phyloP scores from a whole-genome alignment of 2,888 invertebrate genomes.

The Phytoseiulus persimilis region DNA sequence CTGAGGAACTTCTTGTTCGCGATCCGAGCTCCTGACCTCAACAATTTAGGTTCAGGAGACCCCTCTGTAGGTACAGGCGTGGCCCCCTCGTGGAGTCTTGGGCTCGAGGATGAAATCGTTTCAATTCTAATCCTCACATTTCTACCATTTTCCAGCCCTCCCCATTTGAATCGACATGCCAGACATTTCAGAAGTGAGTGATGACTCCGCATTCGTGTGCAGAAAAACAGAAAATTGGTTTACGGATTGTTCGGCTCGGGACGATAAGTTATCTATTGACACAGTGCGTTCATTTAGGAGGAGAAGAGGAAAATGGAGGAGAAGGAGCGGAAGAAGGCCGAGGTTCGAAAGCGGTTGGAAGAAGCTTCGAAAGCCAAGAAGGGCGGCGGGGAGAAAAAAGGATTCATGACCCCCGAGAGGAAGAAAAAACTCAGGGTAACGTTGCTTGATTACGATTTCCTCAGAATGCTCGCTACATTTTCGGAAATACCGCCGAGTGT shows the following conservation, averaged over 20 bases:
- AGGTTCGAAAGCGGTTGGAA: constrained; percentile 96
- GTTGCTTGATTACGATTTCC: neutral
- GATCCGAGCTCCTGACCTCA: too few species aligned
- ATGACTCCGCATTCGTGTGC: too few species aligned
- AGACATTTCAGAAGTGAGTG: neutral
- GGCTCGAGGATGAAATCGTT: too few species aligned
- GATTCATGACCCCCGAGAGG: constrained; percentile 55
- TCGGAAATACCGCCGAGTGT: too few species aligned
- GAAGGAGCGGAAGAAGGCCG: constrained; percentile 96
- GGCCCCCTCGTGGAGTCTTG: too few species aligned
- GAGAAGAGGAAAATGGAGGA: constrained; percentile 96
- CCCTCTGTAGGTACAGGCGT: too few species aligned
- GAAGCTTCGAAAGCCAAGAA: constrained; percentile 97
- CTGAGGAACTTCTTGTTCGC: neutral
- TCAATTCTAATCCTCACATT: too few species aligned
- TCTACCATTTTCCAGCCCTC: neutral
- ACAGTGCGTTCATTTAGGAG: constrained; percentile 58
- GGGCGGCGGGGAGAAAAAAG: constrained; percentile 58
- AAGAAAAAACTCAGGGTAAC: constrained; percentile 55
- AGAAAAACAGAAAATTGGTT: too few species aligned
- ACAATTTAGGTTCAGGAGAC: too few species aligned
- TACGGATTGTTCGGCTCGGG: too few species aligned
- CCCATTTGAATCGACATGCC: neutral
- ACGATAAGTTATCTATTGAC: too few species aligned
- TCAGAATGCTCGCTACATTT: too few species aligned